A percentile compares a stretch with the other conserved stretches of the same genome.
Conservation (phyloP, 1,140 invertebrate species). For the Ceratina japonica region DNA sequence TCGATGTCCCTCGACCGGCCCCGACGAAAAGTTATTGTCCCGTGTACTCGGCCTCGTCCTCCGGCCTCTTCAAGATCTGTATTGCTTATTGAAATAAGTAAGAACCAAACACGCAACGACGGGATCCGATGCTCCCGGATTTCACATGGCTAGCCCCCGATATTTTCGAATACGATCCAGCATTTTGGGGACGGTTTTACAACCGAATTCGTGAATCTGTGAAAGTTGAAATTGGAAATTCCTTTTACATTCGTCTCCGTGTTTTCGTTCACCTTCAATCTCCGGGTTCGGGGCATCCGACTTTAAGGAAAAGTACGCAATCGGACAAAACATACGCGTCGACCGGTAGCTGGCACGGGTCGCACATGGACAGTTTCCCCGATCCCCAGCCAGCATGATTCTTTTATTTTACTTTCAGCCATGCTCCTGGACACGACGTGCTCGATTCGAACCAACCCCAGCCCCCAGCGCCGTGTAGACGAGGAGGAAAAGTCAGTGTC, state of each 20-base stretch:
- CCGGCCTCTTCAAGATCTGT: neutral
- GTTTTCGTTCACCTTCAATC: neutral
- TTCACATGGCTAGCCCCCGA: too few relatives aligned
- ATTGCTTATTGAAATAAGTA: too few relatives aligned
- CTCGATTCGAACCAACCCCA: constrained; percentile 55
- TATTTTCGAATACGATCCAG: too few relatives aligned
- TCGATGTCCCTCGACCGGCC: constrained; percentile 74
- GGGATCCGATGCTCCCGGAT: too few relatives aligned
- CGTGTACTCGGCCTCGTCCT: neutral
- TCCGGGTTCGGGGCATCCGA: neutral
- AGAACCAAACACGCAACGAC: too few relatives aligned
- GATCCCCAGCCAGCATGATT: constrained; percentile 77
- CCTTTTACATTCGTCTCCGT: neutral
- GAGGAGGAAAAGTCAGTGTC: constrained; percentile 33
- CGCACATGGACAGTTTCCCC: constrained; percentile 57
- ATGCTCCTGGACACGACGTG: constrained; percentile 65
- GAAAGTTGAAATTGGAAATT: neutral
- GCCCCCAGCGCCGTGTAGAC: constrained; percentile 43
- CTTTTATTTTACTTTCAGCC: constrained; percentile 77
- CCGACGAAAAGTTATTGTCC: constrained; percentile 73
- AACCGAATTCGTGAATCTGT: neutral
- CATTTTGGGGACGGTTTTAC: too few relatives aligned
- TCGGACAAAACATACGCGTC: constrained; percentile 56
- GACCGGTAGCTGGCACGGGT: constrained; percentile 20
- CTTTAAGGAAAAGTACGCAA: constrained; percentile 31